Conservation (phyloP, 2,113 vertebrate genomes). For the Atlantisia rogersi region DNA sequence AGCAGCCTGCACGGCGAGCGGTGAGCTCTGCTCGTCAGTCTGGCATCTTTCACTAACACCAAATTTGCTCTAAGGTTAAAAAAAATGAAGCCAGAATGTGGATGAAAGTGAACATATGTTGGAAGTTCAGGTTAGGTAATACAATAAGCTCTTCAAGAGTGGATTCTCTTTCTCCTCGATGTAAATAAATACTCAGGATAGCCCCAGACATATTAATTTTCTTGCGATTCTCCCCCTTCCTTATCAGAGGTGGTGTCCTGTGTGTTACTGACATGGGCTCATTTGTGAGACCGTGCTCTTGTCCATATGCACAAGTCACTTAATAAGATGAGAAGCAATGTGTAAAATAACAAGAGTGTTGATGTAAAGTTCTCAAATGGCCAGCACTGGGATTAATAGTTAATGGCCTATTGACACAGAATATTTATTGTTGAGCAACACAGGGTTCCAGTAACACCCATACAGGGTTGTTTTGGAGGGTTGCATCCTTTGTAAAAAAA, state of each 20-base stretch:
- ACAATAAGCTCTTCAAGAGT: constrained; percentile 28
- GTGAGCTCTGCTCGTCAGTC: not conserved
- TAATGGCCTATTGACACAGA: constrained; percentile 74
- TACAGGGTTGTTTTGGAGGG: not conserved
- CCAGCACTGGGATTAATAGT: constrained; percentile 69
- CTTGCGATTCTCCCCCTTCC: not conserved
- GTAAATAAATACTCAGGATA: constrained; percentile 48
- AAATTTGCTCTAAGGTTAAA: constrained; percentile 7
- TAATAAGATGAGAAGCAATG: constrained; percentile 71
- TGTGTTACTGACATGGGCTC: not conserved
- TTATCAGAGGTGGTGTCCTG: not conserved
- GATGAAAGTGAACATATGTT: constrained; percentile 47
- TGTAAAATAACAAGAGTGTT: constrained; percentile 76
- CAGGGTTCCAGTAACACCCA: constrained; percentile 41
- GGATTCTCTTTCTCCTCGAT: constrained; percentile 20
- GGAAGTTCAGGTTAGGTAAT: constrained; percentile 56
- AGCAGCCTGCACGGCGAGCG: not conserved
- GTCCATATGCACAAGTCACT: constrained; percentile 63
- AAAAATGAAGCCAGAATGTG: not conserved
- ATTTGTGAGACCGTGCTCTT: constrained; percentile 34
- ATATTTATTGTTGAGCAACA: constrained; percentile 66
- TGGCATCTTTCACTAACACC: constrained; percentile 48
- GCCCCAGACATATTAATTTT: constrained; percentile 42
- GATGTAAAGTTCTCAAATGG: constrained; percentile 75
- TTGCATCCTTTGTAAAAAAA: not conserved